Conservation (phyloP, 2,888 invertebrate genomes). For the Polymixis flavicincta region DNA sequence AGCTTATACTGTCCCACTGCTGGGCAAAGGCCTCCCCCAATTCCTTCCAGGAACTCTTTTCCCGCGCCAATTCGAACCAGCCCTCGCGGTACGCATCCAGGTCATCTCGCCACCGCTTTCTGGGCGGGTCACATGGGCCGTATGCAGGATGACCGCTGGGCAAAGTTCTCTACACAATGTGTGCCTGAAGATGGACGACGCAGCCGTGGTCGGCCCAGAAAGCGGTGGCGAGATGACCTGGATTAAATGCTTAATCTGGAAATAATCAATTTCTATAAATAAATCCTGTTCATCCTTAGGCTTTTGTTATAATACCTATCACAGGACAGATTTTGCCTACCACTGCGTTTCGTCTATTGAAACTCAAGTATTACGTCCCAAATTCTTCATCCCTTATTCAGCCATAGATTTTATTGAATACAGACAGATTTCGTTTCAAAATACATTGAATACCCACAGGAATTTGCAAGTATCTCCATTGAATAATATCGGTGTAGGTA, state of each 20-base stretch:
- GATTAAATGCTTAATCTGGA: not conserved
- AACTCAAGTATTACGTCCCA: conserved; percentile 28
- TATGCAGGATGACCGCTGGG: too few relatives aligned
- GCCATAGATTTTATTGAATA: conserved; percentile 51
- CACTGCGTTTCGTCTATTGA: conserved; percentile 14
- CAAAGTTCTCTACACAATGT: too few relatives aligned
- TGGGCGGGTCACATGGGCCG: too few relatives aligned
- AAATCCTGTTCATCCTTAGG: not conserved
- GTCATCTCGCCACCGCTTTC: too few relatives aligned
- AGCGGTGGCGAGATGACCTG: too few relatives aligned
- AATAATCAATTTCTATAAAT: not conserved
- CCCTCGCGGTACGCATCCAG: too few relatives aligned
- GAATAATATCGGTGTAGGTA: conserved; percentile 42
- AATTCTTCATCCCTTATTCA: conserved; percentile 28
- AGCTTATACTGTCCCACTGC: too few relatives aligned
- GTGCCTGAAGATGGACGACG: too few relatives aligned
- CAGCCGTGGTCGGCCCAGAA: too few relatives aligned
- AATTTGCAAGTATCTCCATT: conserved; percentile 46
- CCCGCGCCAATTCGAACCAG: too few relatives aligned
- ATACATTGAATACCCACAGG: conserved; percentile 45
- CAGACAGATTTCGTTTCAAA: conserved; percentile 48
- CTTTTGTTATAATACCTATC: not conserved
- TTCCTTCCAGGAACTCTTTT: too few relatives aligned
- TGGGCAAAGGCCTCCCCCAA: too few relatives aligned
- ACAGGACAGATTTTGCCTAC: not conserved